Conservation (phyloP, 2,797 vertebrate species). For the Moxostoma hubbsi region DNA sequence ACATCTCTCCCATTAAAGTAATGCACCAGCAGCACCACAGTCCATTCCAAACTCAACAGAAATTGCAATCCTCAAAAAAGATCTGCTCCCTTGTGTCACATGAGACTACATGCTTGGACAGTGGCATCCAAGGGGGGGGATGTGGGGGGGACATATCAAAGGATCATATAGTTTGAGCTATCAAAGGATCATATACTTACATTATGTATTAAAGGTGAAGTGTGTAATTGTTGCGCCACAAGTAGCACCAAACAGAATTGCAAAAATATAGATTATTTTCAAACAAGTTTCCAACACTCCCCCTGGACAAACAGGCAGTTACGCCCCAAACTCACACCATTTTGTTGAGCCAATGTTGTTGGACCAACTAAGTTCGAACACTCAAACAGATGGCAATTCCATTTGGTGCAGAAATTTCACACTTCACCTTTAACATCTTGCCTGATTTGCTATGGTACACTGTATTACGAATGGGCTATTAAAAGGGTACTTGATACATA, state of each 20-base stretch:
- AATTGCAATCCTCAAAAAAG: background rate
- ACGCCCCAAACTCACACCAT: background rate
- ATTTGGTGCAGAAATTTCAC: background rate
- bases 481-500: background rate
- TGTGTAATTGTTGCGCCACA: background rate
- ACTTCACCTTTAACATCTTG: background rate
- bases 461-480: background rate
- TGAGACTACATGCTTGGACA: background rate
- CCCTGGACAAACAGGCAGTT: background rate
- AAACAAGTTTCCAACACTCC: background rate
- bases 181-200: no score
- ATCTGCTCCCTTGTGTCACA: background rate
- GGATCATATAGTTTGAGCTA: no score
- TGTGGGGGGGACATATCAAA: no score
- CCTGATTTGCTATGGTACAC: background rate
- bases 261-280: background rate
- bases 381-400: background rate
- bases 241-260: background rate
- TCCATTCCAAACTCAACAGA: slow-evolving; percentile 19
- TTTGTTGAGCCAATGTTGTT: no score
- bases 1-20: slow-evolving; percentile 98
- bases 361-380: no score
- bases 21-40: slow-evolving; percentile 18
- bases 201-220: no score
- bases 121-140: no score